Base-by-base conservation (phyloP, 2,888 invertebrate species). In the Elegia similella region DNA sequence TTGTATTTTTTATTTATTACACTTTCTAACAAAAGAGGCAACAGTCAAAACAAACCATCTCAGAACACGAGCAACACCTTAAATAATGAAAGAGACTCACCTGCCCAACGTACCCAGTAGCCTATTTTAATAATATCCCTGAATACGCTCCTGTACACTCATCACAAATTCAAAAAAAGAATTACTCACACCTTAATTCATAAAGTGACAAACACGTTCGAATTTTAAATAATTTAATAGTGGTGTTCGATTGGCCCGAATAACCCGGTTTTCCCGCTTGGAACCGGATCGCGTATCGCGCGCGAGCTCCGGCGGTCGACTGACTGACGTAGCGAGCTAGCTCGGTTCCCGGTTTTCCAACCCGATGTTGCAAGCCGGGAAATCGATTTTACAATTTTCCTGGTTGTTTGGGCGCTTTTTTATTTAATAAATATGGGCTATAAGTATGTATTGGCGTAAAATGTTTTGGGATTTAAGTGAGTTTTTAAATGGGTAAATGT, bases 221-320 rank as follows among this genome's bases (percentile, higher is more conserved):
- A 63, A 66, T 62, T 58, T 47, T 70, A 70, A 70, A 71, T 72
- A 61, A 61, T 46, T 55, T 55, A 61, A 61, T 66, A 61, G 23
- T 23, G 55, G 58, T 61, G 64, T 63, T 64, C 72, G 72, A 67
- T 55, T 62, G 62, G 60, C 13, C 55, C 68, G 64, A 34, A 34
- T 50, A 38, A 34, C 38, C 50, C 50, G 50, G 38, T 50, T 17
- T 30, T 34, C 34, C 34, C 34, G 34, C 7, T 38, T 10, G 32
- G 12, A 46, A 63, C 59, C 59, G 52, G 46, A 50, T 61, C 69
- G 69, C 60, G 64, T 68, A 47, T 59, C 59, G 64, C 59, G 70
- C 68, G 61, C 72, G 78, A 76, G 80, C 70, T 75, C 73, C 73
- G 77, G 81, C 85, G 85, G 79, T 74, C 77, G 78, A 88, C 88